These are phyloP conservation scores for Eilema griseolum DNA, from an alignment of 2,888 invertebrate species.

Conservation along the genomic window DNA sequence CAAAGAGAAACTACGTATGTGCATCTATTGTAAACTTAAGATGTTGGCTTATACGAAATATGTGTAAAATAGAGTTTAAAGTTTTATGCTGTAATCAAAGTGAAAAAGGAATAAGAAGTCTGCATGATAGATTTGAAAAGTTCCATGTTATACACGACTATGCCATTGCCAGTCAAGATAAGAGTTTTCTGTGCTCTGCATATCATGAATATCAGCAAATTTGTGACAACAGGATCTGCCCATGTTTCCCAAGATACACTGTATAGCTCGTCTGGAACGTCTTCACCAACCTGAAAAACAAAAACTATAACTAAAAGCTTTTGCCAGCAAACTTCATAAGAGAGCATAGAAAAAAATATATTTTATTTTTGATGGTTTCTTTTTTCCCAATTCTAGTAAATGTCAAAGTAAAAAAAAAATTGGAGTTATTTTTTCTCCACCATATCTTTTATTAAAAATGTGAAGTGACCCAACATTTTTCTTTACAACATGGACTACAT, in stretches of 20 bases:
- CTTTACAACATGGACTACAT: no score
- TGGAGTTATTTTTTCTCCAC: no score
- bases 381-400: no score
- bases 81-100: conserved; percentile 62
- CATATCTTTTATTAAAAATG: no score
- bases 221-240: conserved; percentile 60
- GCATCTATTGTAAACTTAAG: background rate
- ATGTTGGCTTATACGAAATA: no score
- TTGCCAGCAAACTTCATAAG: background rate
- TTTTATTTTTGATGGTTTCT: no score
- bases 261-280: conserved; percentile 65
- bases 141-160: conserved; percentile 72
- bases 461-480: no score
- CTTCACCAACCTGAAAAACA: conserved; percentile 64
- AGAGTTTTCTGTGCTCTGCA: conserved; percentile 65
- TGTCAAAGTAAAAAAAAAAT: no score
- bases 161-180: conserved; percentile 64
- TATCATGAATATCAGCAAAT: conserved; percentile 67
- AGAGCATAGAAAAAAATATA: background rate
- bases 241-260: conserved; percentile 63
- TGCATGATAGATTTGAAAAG: conserved; percentile 74
- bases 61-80: no score
- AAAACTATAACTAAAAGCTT: background rate
- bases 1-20: background rate
- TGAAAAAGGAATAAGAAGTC: conserved; percentile 75